Base-by-base conservation (phyloP, 2,113 vertebrate species). In the Cariama cristata region DNA sequence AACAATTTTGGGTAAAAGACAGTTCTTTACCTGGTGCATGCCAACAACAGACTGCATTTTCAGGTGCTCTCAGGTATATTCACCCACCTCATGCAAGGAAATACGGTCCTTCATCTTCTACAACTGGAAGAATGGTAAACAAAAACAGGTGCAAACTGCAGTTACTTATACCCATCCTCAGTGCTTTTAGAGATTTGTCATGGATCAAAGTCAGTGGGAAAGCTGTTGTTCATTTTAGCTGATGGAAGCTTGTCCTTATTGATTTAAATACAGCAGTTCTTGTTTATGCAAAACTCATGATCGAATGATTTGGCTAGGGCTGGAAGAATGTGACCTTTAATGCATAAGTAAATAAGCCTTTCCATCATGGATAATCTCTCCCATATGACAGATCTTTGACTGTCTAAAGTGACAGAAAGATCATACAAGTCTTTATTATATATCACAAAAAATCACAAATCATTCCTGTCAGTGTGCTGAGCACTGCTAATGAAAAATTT, bases 291-390 rank as follows among this genome's bases (percentile, higher is more conserved):
- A 30, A 91, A 67, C 49, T 87, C 69, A n/a, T 22, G 52, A 91
- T 49, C 1, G 3, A 86, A 60, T 91, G 7, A 81, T 93, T 84
- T 91, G 80, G 21, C 49, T 85, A 44, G 28, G 42, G 13, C 76
- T 67, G 50, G 82, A 88, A 89, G 82, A 93, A 60, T 80, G 38
- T 89, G 82, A 42, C 89, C 87, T 92, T 93, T 83, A 79, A 92
- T 90, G 76, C 55, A 40, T 76, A 93, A 92, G 52, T 91, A 96
- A 95, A 87, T 91, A 89, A 87, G 53, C 24, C 18, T 85, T 88
- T 80, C 80, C 42, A 38, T 95, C 35, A 24, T 85, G 35, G 87
- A 18, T 79, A 72, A 67, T 81, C 50, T 91, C 60, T 90, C 33
- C 84, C 26, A 44, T 87, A 52, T 52, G 71, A 89, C 44, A 87